Conservation (phyloP, 2,797 vertebrate species). For the Hippoglossus hippoglossus region DNA sequence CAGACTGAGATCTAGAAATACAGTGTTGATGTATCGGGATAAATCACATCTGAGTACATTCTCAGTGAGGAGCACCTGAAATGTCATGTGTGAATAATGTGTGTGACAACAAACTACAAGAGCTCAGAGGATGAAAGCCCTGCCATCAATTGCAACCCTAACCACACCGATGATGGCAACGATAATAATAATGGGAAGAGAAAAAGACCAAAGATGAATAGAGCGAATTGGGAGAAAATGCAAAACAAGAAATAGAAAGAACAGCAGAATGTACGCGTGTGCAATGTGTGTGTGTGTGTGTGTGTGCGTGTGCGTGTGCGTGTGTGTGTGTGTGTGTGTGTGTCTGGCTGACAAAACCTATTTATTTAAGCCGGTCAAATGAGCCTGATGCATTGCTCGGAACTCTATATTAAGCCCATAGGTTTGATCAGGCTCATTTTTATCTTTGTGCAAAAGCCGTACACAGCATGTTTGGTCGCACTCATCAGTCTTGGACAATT, state of each 20-base stretch:
- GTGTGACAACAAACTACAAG: not conserved
- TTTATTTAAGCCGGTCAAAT: slow-evolving; percentile 25
- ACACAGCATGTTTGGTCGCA: slow-evolving; percentile 22
- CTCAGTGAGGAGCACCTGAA: not conserved
- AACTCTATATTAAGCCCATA: slow-evolving; percentile 20
- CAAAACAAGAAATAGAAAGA: not conserved
- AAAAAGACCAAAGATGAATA: not conserved
- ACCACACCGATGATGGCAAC: not conserved
- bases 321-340: not conserved
- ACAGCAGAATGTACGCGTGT: not conserved
- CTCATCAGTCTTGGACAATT: slow-evolving; percentile 48
- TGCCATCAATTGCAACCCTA: not conserved
- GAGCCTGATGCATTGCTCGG: slow-evolving; percentile 16
- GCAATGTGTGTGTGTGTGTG: not conserved
- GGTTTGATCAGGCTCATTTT: slow-evolving; percentile 32
- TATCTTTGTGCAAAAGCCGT: slow-evolving; percentile 12
- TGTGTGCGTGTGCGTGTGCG: not conserved
- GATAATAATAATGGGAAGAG: not conserved
- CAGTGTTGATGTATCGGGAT: slow-evolving; percentile 1
- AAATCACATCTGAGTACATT: not conserved
- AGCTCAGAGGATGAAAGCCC: not conserved
- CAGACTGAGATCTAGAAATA: not conserved
- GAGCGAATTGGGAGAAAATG: not conserved
- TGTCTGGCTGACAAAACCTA: not conserved
- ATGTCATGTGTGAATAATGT: slow-evolving; percentile 18